Conservation (phyloP, 1,140 invertebrate genomes). For the Lepidostoma basale region DNA sequence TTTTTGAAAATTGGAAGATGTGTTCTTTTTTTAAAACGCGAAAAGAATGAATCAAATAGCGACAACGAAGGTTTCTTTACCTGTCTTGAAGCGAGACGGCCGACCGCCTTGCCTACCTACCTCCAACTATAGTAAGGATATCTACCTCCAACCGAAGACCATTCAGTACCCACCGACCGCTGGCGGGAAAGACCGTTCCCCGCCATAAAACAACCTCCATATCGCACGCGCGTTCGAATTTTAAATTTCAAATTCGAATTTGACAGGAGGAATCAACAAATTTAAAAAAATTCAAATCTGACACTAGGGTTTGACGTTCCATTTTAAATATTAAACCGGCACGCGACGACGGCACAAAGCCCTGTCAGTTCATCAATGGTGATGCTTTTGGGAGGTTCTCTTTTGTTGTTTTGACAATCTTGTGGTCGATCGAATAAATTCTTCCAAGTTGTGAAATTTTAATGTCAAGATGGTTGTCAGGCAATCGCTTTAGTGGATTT, state of each 20-base stretch:
- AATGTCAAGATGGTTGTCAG: constrained; percentile 1
- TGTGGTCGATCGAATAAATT: not conserved
- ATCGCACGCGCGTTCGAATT: constrained; percentile 17
- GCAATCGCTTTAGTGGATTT: too few species aligned
- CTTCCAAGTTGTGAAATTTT: not conserved
- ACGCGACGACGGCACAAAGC: not conserved
- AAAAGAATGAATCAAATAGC: too few species aligned
- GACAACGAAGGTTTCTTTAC: not conserved
- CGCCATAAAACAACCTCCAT: not conserved
- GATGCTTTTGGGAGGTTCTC: not conserved
- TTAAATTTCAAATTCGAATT: too few species aligned
- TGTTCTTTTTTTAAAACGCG: too few species aligned
- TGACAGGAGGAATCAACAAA: too few species aligned
- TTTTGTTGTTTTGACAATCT: not conserved
- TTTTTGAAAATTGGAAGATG: too few species aligned
- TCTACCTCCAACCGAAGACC: constrained; percentile 4
- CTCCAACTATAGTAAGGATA: too few species aligned
- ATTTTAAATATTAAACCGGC: too few species aligned
- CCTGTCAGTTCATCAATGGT: not conserved
- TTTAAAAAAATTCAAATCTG: too few species aligned
- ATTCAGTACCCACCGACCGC: constrained; percentile 18
- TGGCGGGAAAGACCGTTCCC: constrained; percentile 13
- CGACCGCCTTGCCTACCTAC: constrained; percentile 1
- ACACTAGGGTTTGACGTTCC: too few species aligned
- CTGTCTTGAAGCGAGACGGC: not conserved